Evolutionary conservation across 2,888 invertebrate genomes (phyloP), one percentile per base, ranked within the genome.

Genomic region (Seira sanloemensis): DNA sequence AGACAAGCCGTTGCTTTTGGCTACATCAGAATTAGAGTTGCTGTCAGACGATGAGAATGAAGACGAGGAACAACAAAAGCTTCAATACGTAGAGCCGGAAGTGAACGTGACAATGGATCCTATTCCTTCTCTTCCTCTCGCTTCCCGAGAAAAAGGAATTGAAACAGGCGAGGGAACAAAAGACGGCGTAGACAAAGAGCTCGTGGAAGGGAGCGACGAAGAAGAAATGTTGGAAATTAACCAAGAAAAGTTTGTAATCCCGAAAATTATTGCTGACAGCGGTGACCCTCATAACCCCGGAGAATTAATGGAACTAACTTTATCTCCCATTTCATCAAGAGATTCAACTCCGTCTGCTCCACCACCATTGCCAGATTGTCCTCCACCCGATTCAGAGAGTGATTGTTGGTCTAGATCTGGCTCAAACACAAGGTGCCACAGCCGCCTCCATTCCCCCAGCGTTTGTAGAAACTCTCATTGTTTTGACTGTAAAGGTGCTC

Each of bases 1-100:
- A 74, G 78, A 54, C 86, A 88, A n/a, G 62, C 89, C 89, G 67
- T 81, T 89, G 18, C 86, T 89, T 25, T 75, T 86, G 54, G 80
- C 62, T 12, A 79, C 81, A n/a, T 81, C 85, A 26, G 83, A 85
- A 68, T 50, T 87, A 72, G 87, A 87, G 80, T 75, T 85, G 74
- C 83, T 82, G 21, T 72, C 75, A 16, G 85, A 85, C 19, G 78
- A 80, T 23, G 67, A 83, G 37, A 79, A 67, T 18, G 54, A 62
- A 18, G 72, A 58, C 58, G 81, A 62, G 65, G 73, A 68, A 78
- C 78, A 67, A 74, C 78, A 69, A 68, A 66, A 76, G 76, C 65
- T 26, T 76, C 74, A 7, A 50, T 68, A 62, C 24, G 46, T 50
- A 50, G 37, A 24, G 73, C 74, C 68, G 62, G 66, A 37, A 24